These are phyloP conservation scores for Pristionchus mayeri DNA, from an alignment of 2,888 invertebrate genomes.

Conservation along the genomic window DNA sequence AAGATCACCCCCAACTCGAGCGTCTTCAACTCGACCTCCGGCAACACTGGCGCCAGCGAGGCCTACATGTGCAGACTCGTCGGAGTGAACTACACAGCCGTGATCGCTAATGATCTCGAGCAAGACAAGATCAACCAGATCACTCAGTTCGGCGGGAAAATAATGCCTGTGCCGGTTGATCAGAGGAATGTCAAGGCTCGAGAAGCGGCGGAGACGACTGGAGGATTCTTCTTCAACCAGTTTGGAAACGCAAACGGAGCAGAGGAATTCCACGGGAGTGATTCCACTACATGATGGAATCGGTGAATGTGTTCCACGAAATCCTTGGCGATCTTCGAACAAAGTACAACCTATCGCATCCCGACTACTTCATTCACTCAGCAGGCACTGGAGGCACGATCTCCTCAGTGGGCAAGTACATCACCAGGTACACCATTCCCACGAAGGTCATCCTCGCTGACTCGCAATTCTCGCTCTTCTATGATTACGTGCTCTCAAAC, in stretches of 20 bases:
- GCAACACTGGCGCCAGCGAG: slow-evolving; percentile 71
- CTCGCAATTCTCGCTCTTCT: slow-evolving; percentile 69
- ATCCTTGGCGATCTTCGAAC: slow-evolving; percentile 61
- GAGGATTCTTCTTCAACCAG: slow-evolving; percentile 69
- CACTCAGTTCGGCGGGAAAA: slow-evolving; percentile 63
- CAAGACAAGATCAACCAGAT: slow-evolving; percentile 66
- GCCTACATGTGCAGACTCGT: slow-evolving; percentile 69
- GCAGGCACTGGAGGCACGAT: slow-evolving; percentile 72
- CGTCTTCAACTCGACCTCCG: slow-evolving; percentile 70
- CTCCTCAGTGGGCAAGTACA: slow-evolving; percentile 68
- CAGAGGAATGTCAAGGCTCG: slow-evolving; percentile 52
- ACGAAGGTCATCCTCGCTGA: slow-evolving; percentile 68
- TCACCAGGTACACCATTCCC: slow-evolving; percentile 61
- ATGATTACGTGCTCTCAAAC: slow-evolving; percentile 66
- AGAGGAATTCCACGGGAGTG: slow-evolving; percentile 70
- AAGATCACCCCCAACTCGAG: slow-evolving; percentile 59
- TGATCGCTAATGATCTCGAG: slow-evolving; percentile 68
- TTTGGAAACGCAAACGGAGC: slow-evolving; percentile 71
- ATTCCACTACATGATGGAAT: slow-evolving; percentile 58
- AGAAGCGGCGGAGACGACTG: slow-evolving; percentile 60
- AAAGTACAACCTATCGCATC: slow-evolving; percentile 53
- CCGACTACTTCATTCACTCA: slow-evolving; percentile 68
- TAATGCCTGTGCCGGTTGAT: slow-evolving; percentile 61
- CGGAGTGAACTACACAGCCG: slow-evolving; percentile 65
- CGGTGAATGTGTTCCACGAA: slow-evolving; percentile 70